Evolutionary conservation across 2,888 invertebrate species (phyloP), one percentile per base, ranked within the genome.

Genomic region (Automeris io): DNA sequence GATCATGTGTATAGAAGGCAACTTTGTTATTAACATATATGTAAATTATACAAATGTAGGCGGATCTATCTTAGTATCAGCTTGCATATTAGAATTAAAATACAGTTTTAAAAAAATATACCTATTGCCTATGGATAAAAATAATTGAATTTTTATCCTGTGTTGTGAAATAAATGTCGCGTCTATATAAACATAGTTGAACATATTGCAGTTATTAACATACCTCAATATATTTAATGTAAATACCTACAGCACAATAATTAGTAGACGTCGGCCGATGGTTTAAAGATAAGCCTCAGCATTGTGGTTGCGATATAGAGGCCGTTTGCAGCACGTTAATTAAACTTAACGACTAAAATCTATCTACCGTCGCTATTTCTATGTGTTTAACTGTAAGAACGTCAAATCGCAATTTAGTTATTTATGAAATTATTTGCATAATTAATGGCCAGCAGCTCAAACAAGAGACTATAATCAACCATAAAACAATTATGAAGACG

Each of bases 241-340:
- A 71, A 71, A 70, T 67, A 71, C 64, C 70, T 68, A 67, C 65
- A 61, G 62, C 56, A 61, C 71, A 79, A n/a, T n/a, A n/a, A 75
- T 78, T 78, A 69, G 75, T 74, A 70, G 69, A 65, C 65, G 64
- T 66, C 67, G 63, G 51, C 64, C 62, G 73, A 73, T 76, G 57
- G 61, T 54, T 62, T 43, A 46, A 48, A 64, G 74, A 76, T 77
- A 74, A 69, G 57, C 61, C 61, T 62, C 53, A 46, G 51, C 60
- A 69, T 74, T 74, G 69, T 73, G 60, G 57, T 65, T 63, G 61
- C 61, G 61, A 67, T 65, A 74, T 74, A 57, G 70, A 61, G 70
- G 70, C 58, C 72, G 59, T 58, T 66, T 70, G 65, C 66, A 66
- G 61, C 56, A 65, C 68, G 65, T 70, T 78, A 75, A 76, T 78